Base-by-base conservation (phyloP, 2,888 invertebrate genomes). In the Aspidapion aeneum region DNA sequence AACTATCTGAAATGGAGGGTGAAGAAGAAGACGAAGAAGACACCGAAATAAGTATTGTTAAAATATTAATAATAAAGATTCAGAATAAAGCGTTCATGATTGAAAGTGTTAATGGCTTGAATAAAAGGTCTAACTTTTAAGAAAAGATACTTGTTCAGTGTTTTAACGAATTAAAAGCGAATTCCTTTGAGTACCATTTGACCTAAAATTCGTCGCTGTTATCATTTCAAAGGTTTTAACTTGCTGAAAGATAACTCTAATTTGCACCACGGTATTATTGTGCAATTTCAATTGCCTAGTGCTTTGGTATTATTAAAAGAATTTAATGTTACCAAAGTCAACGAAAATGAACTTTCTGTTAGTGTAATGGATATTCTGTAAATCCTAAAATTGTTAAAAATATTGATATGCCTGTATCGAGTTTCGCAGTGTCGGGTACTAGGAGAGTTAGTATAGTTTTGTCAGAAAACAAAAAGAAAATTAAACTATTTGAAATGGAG, bases 21-120 rank as follows among this genome's bases (percentile, higher is more conserved):
- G 96, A 96, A 75, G 94, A 94, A 20, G 91, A 92, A 62, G 93
- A 93, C 63, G 96, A 96, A 67, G 95, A 94, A 61, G 90, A 90
- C 59, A 86, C 80, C 2, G 82, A 83, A 18, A 80, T 77, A 69
- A 76, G 76, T 1, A 74, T 35, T 35, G 35, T 35, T 35, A 35
- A 7, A 35, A 12, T 35, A 7, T 67, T 51, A 76, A 72, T 66
- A 72, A 3, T 35, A 12, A 35, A 35, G 35, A 35, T 7, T 72
- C 77, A 35, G 35, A 35, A 35, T 35, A 35, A 35, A 35, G 3
- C 3, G 12, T 7, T 35, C 12, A 35, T 35, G 35, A 35, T n/a
- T n/a, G n/a, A n/a, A n/a, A n/a, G n/a, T n/a, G n/a, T n/a, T n/a
- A n/a, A n/a, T n/a, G n/a, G n/a, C n/a, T n/a, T n/a, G n/a, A n/a